Evolutionary conservation across 2,797 vertebrate genomes (phyloP), one percentile per base, ranked within the genome.

Genomic region (Thripadectes ignobilis): DNA sequence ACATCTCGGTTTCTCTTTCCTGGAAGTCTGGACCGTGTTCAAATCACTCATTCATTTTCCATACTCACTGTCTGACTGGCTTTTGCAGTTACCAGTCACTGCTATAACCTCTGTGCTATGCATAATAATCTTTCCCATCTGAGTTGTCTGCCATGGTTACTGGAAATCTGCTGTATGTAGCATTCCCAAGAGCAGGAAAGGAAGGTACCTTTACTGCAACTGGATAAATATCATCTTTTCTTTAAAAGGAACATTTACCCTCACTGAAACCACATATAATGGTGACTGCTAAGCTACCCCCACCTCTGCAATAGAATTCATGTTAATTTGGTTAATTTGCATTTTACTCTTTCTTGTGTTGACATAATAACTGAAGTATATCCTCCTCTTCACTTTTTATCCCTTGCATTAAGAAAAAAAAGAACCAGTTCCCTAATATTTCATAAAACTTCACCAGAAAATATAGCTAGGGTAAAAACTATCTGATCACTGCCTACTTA

Each of bases 121-220:
- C 91, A 96, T 96, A 95, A 96, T 90, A 95, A 93, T 93, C 91
- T 84, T 93, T 96, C 93, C 95, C 91, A 95, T 96, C 83, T 86
- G 93, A 95, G 71, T 79, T 58, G 71, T 67, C 91, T 95, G 94
- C 93, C 80, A 92, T 94, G 95, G 95, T 95, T 97, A 95, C 95
- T 96, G 89, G 91, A 97, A 96, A 92, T 92, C 83, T 93, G 85
- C 88, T 92, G 45, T 58, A 61, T 61, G 77, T 30, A 85, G 77
- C 63, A 82, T 61, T 97, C 95, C 95, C 94, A 95, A 71, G 93
- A 93, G 96, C 63, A 43, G 63, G 62, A 90, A 77, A 88, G 45
- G 75, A 93, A 86, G 86, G 43, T 49, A 75, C 51, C 51, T 95
- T 72, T 57, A 76, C 68, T 78, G 71, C 29, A n/a, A 74, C 39